A percentile compares a stretch with the other conserved stretches of the same genome.
Evolutionary conservation across 2,113 vertebrate genomes (phyloP).

Genomic region (Pipra filicauda): DNA sequence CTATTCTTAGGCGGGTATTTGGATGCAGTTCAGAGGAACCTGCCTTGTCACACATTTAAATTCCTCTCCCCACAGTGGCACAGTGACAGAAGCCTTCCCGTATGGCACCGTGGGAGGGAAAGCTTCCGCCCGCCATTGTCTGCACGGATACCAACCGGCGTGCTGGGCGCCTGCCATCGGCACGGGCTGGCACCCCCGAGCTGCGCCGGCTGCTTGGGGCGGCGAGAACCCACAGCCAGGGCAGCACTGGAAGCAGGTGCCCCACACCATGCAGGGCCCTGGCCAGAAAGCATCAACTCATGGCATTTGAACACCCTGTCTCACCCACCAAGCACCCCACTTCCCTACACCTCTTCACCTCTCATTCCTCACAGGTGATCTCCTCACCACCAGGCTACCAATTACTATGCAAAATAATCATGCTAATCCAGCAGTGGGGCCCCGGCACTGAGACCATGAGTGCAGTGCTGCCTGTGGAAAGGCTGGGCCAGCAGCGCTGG

Average conservation of each 20-base stretch:
- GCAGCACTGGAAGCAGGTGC: background rate
- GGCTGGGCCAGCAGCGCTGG: fast-evolving
- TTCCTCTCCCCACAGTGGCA: background rate
- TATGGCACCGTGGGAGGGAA: background rate
- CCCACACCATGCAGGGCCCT: fast-evolving
- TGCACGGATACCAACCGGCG: background rate
- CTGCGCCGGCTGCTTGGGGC: fast-evolving
- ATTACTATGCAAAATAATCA: background rate
- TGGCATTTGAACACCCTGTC: background rate
- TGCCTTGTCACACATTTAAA: background rate
- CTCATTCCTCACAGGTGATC: background rate
- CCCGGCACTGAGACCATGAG: fast-evolving
- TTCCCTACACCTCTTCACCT: background rate
- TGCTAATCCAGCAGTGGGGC: background rate
- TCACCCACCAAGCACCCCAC: background rate
- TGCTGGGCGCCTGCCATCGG: background rate
- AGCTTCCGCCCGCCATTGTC: conserved; percentile 1
- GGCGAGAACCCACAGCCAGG: fast-evolving
- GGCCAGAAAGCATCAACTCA: background rate
- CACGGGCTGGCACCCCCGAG: fast-evolving
- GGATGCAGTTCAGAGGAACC: background rate
- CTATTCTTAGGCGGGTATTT: conserved; percentile 1
- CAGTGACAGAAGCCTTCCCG: conserved; percentile 1
- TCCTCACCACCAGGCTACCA: background rate
- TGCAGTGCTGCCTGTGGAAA: fast-evolving